Conservation (phyloP, 1,140 invertebrate genomes). For the Aphelinus atriplicis region DNA sequence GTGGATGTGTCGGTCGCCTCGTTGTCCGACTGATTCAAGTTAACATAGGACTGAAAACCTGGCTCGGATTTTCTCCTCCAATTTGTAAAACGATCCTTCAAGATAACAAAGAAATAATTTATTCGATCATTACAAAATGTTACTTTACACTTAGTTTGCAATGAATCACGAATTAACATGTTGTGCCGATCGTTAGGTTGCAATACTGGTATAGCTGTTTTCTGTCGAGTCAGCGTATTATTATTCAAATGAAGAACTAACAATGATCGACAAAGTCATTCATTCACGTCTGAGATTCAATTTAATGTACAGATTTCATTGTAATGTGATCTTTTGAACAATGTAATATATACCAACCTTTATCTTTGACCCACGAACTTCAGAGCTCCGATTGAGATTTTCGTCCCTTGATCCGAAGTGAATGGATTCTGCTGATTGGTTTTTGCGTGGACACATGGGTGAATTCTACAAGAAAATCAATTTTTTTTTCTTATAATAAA, state of each 20-base stretch:
- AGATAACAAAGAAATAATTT: neutral
- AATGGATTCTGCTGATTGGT: slow-evolving; percentile 49
- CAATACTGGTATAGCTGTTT: too few species aligned
- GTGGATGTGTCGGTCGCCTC: slow-evolving; percentile 38
- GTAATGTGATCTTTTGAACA: neutral
- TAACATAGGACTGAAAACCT: slow-evolving; percentile 66
- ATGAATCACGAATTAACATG: too few species aligned
- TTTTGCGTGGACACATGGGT: slow-evolving; percentile 55
- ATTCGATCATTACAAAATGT: too few species aligned
- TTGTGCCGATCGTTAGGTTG: too few species aligned
- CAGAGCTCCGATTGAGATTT: slow-evolving; percentile 57
- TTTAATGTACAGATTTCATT: neutral
- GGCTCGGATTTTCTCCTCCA: slow-evolving; percentile 81
- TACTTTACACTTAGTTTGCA: too few species aligned
- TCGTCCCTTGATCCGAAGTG: slow-evolving; percentile 56
- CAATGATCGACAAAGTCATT: neutral
- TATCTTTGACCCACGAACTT: slow-evolving; percentile 58
- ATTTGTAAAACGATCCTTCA: slow-evolving; percentile 64
- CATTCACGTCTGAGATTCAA: neutral
- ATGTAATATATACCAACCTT: slow-evolving; percentile 47
- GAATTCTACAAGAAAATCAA: slow-evolving; percentile 50
- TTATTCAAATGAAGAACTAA: neutral
- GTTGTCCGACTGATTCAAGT: slow-evolving; percentile 57
- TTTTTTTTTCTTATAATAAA: neutral
- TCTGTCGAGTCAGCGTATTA: neutral